Evolutionary conservation across 2,888 invertebrate genomes (phyloP), one percentile per base, ranked within the genome.

Genomic region (Calameuta filiformis): DNA sequence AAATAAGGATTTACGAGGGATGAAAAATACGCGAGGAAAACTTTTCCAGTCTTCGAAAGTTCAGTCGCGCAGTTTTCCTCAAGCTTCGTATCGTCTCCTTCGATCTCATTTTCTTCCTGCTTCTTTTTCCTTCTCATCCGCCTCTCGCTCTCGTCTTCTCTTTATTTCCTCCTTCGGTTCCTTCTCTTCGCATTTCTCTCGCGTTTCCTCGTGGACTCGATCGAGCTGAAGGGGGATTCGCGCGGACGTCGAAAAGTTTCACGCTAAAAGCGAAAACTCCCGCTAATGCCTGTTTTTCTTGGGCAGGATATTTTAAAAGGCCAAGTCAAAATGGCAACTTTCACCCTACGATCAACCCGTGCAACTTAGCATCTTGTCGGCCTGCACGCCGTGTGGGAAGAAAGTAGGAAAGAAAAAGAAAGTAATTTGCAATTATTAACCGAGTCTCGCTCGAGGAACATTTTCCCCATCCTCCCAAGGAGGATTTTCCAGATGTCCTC

Each of bases 251-350:
- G 86, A 86, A 90, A 91, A 91, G 90, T 91, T 91, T 90, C 87
- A 87, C 87, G 90, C 90, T 90, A 91, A 90, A 91, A 90, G 89
- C 91, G 89, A 91, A 90, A 91, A 91, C 90, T 90, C 90, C 89
- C 86, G 90, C 91, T 91, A 91, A 91, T 91, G 91, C 91, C 90
- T 91, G 91, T 91, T 91, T 91, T 91, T 90, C 91, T 91, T 91
- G 87, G 87, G 85, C 84, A 87, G 89, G 89, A 90, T 90, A 90
- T 89, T 90, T 89, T 89, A 90, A 88, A 90, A 88, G 87, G 81
- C 81, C 85, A 85, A 89, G 89, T 89, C 90, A 90, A 90, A 90
- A 89, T 87, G 87, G 85, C 86, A 86, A 84, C 87, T 81, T 80
- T 37, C 35, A 69, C 79, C 77, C 68, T 69, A 68, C 68, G 68